A percentile compares a stretch with the other conserved stretches of the same genome.
These are phyloP conservation scores for Abramis brama DNA, from an alignment of 2,113 vertebrate genomes.

Conservation along the genomic window DNA sequence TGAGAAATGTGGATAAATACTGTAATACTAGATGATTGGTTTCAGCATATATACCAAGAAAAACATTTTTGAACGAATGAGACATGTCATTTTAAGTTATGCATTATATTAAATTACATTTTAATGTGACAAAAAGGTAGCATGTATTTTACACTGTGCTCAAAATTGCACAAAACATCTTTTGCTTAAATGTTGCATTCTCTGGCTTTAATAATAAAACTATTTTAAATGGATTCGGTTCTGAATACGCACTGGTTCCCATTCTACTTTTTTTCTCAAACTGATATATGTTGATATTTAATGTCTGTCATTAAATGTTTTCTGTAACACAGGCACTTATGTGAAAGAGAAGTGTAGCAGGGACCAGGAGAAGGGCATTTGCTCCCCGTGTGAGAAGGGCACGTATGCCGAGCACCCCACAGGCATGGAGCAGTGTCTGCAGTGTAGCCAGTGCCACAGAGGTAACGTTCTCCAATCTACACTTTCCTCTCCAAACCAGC, in stretches of 20 bases:
- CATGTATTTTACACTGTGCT: neutral
- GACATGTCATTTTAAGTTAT: neutral
- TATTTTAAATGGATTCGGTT: neutral
- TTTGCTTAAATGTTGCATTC: neutral
- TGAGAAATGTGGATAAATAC: neutral
- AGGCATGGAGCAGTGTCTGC: slow-evolving; percentile 78
- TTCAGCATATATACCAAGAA: neutral
- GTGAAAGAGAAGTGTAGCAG: slow-evolving; percentile 69
- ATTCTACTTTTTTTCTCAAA: neutral
- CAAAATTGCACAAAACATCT: neutral
- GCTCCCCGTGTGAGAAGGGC: slow-evolving; percentile 69
- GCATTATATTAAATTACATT: no score
- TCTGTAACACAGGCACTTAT: slow-evolving; percentile 67
- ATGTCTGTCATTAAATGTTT: neutral
- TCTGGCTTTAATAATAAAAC: neutral
- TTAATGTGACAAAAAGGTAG: neutral
- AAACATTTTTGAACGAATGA: neutral
- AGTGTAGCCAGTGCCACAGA: slow-evolving; percentile 75
- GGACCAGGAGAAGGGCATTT: slow-evolving; percentile 66
- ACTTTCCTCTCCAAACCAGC: neutral
- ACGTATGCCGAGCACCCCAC: slow-evolving; percentile 79
- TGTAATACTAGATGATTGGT: neutral
- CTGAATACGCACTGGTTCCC: neutral
- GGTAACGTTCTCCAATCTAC: slow-evolving; percentile 64
- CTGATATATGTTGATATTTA: neutral